Conservation (phyloP, 2,113 vertebrate species). For the Heloderma charlesbogerti region DNA sequence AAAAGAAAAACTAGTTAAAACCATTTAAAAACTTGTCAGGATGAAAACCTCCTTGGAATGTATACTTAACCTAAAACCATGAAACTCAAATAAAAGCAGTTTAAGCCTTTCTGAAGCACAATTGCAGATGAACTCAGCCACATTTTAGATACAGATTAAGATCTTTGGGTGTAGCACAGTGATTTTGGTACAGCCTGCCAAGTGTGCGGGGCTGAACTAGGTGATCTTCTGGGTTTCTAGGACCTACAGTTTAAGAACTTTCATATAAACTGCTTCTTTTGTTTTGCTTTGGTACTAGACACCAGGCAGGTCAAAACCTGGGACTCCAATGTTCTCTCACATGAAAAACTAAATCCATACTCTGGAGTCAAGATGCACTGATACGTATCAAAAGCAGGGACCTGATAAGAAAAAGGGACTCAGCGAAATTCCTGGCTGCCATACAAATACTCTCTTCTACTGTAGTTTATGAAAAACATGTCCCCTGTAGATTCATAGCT, state of each 20-base stretch:
- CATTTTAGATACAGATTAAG: not conserved
- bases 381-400: not conserved
- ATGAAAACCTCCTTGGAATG: constrained; percentile 5
- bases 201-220: not conserved
- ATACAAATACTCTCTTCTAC: not conserved
- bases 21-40: constrained; percentile 19
- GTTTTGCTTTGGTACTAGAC: not conserved
- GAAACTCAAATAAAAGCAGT: constrained; percentile 4
- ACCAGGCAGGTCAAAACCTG: not conserved
- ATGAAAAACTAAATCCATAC: not conserved
- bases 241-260: not conserved
- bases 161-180: not conserved
- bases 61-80: constrained; percentile 11
- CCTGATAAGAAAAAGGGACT: not conserved
- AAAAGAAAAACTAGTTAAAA: not conserved
- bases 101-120: not conserved
- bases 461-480: not conserved
- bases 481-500: not conserved
- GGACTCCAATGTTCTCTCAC: not conserved
- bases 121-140: not conserved
- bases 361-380: not conserved
- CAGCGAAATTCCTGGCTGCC: not conserved
- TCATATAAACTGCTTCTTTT: not conserved
- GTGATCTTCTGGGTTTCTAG: not conserved
- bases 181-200: not conserved